Percentiles rank a stretch among this genome's conserved stretches.
phyloP scores from a whole-genome alignment of 1,140 invertebrate species.

The Armadillidium nasatum region DNA sequence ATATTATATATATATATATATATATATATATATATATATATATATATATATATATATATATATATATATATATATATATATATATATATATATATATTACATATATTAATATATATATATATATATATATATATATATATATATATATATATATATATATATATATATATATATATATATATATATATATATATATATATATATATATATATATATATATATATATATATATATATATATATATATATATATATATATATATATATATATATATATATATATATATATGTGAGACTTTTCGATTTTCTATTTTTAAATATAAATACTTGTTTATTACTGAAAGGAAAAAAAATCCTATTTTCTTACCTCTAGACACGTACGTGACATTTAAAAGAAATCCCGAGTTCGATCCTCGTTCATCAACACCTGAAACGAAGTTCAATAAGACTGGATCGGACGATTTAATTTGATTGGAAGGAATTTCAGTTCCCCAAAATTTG shows the following conservation, averaged over 20 bases:
- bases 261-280: not conserved
- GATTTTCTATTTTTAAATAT: not conserved
- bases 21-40: not conserved
- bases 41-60: conserved; percentile 25
- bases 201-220: conserved; percentile 19
- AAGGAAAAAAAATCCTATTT: not conserved
- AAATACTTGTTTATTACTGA: not conserved
- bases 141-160: too few species aligned
- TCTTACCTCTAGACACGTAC: conserved; percentile 30
- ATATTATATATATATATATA: too few species aligned
- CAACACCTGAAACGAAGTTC: conserved; percentile 23
- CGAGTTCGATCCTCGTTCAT: conserved; percentile 2
- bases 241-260: not conserved
- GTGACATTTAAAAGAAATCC: conserved; percentile 31
- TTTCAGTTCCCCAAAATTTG: conserved; percentile 19
- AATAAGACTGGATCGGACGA: conserved; percentile 27
- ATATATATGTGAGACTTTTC: too few species aligned
- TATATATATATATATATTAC: not conserved
- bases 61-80: conserved; percentile 25
- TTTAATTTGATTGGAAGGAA: conserved; percentile 14
- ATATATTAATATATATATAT: not conserved
- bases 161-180: too few species aligned
- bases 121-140: too few species aligned
- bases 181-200: not conserved
- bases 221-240: conserved; percentile 26